These are phyloP conservation scores for Drosophila ananassae DNA, from an alignment of 1,140 invertebrate species.

Conservation along the genomic window DNA sequence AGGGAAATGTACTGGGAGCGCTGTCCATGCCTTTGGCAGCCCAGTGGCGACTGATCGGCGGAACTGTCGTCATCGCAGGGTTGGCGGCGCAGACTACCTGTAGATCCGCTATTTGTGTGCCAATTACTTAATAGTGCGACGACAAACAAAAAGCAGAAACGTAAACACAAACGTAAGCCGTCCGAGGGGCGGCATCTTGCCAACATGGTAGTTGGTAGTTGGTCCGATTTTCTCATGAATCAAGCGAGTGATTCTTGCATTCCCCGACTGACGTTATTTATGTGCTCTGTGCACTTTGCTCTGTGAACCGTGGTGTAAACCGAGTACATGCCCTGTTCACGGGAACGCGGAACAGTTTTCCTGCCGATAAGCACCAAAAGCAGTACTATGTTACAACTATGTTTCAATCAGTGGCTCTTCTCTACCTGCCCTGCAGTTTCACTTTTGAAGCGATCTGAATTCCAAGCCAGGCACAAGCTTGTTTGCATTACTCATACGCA, in stretches of 20 bases:
- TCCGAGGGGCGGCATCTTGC: constrained; percentile 41
- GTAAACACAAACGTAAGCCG: constrained; percentile 48
- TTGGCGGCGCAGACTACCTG: constrained; percentile 31
- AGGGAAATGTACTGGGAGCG: background rate
- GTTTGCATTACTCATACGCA: constrained; percentile 60
- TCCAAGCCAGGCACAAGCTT: background rate
- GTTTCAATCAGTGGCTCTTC: no score
- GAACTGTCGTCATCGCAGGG: constrained; percentile 41
- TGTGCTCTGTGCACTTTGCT: constrained; percentile 21
- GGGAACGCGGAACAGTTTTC: constrained; percentile 32
- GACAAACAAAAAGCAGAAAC: constrained; percentile 32
- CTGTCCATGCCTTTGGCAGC: constrained; percentile 44
- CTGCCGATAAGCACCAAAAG: constrained; percentile 6
- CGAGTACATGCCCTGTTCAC: constrained; percentile 67
- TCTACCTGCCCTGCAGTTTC: no score
- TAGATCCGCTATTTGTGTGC: constrained; percentile 55
- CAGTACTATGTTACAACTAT: no score
- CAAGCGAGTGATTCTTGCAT: constrained; percentile 70
- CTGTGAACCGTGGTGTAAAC: constrained; percentile 44
- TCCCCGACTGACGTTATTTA: constrained; percentile 30
- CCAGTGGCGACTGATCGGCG: constrained; percentile 36
- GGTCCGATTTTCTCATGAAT: constrained; percentile 66
- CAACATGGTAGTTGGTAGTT: constrained; percentile 36
- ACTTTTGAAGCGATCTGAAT: no score
- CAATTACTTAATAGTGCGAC: constrained; percentile 80